Evolutionary conservation across 2,797 vertebrate genomes (phyloP), one percentile per base, ranked within the genome.

Genomic region (Hephaestus fuliginosus): DNA sequence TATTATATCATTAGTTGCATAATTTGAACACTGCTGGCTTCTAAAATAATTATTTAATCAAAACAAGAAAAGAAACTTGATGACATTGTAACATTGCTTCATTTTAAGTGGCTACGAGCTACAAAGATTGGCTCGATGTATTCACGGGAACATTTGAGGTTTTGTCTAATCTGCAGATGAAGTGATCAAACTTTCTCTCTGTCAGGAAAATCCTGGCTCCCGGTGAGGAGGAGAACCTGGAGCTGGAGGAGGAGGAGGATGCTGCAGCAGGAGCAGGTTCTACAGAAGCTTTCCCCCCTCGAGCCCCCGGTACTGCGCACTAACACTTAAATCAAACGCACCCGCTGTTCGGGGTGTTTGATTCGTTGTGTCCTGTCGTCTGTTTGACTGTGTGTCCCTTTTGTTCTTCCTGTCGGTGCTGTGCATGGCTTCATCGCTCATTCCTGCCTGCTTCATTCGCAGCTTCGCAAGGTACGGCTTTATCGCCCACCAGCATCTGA

Each of bases 211-310:
- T 99, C 93, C 96, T 99, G 12, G 98, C 97, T 73, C 98, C 98
- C 5, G 98, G 98, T 56, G 98, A 99, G 88, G 98, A 99, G 90
- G 98, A 99, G 92, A 97, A 97, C 91, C 94, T 99, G 60, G 98
- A 99, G 91, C 94, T 97, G 87, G 98, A 99, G 87, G 98, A 97
- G 78, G 97, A 98, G 88, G 96, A 98, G 20, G 97, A 99, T 74
- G 96, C 96, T 63, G 96, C 95, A 30, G 95, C 96, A 70, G 97
- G 97, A 89, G 96, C 95, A 14, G 96, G 97, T 17, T 97, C 96
- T 73, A 95, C 95, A 0, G 96, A 97, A 66, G 95, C 95, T 12
- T 97, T 97, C 74, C 95, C 97, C 56, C 93, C 95, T 2, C 95
- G 97, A 90, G 96, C 97, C 56, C 97, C 98, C 25, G 98, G 98